Base-by-base conservation (phyloP, 2,113 vertebrate genomes). In the Tychaedon coryphoeus region DNA sequence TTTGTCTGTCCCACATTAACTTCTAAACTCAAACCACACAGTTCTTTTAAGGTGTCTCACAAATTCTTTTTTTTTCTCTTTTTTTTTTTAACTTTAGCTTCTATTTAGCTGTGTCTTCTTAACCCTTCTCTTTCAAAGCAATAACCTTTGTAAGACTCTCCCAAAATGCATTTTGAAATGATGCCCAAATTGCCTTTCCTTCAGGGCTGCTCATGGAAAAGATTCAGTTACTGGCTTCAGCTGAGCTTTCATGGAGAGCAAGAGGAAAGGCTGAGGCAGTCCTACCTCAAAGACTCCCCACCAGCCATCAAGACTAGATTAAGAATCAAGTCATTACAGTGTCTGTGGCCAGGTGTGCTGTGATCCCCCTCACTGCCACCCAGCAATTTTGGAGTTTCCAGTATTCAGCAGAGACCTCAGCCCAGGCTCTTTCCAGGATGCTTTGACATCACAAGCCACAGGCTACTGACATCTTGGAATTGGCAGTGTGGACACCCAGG, bases 61-160 rank as follows among this genome's bases (percentile, higher is more conserved):
- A 43, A 73, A 23, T 11, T 19, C 23, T 48, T 73, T 9, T 16
- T 17, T 6, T 34, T 47, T 11, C 18, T 19, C 17, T 42, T 3
- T 40, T 14, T 23, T 9, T 14, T 36, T 23, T n/a, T 3, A 29
- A 14, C 29, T 62, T 47, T 18, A 53, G 4, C 3, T 77, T 61
- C 34, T 84, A 29, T 76, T 76, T 73, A 67, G 8, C 12, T 57
- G 5, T 50, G 12, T 29, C 22, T 64, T 74, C 25, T 80, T 64
- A 64, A 17, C 8, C 5, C 7, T 62, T 7, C 9, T 42, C 33
- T 92, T 94, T 51, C 70, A 71, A 73, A 84, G 11, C 14, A 74
- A 38, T 15, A 48, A 43, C 14, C 0, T 85, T 71, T 0, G 0
- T 14, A 38, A 28, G 14, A 33, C 23, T 48, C 4, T 57, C 23